phyloP scores from a whole-genome alignment of 2,888 invertebrate species.

The Eupeodes latifasciatus region DNA sequence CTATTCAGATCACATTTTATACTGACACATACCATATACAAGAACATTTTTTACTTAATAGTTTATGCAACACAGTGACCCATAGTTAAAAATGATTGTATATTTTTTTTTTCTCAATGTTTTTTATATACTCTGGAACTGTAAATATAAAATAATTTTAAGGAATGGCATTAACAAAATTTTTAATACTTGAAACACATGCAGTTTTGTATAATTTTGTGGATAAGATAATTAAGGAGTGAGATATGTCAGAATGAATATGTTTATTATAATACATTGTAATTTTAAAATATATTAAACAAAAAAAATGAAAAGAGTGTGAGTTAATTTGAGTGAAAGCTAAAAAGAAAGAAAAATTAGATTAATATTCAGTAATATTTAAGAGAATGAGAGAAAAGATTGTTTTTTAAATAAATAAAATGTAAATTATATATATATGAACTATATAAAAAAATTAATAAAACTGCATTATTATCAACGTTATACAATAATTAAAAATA shows the following conservation, averaged over 20 bases:
- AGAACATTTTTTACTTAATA: conserved; percentile 34
- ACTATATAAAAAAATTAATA: conserved; percentile 38
- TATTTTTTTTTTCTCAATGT: conserved; percentile 50
- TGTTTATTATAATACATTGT: conserved; percentile 57
- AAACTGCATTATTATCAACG: conserved; percentile 70
- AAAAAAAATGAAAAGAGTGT: conserved; percentile 22
- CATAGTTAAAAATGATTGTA: conserved; percentile 16
- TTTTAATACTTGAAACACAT: conserved; percentile 20
- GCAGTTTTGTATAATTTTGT: conserved; percentile 13
- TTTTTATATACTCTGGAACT: conserved; percentile 43
- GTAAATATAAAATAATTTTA: conserved; percentile 50
- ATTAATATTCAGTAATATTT: conserved; percentile 73
- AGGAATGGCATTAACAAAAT: conserved; percentile 55
- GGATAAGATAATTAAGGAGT: conserved; percentile 11
- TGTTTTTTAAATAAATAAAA: conserved; percentile 82
- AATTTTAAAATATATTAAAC: conserved; percentile 60
- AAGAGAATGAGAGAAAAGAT: conserved; percentile 82
- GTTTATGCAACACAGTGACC: conserved; percentile 43
- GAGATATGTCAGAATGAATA: conserved; percentile 59
- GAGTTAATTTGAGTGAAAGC: conserved; percentile 68
- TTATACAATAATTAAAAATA: conserved; percentile 66
- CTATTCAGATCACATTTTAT: conserved; percentile 60
- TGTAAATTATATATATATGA: conserved; percentile 58
- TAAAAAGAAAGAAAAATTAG: conserved; percentile 58
- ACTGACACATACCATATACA: conserved; percentile 72